phyloP scores from a whole-genome alignment of 2,113 vertebrate species.

The Elachura formosa region DNA sequence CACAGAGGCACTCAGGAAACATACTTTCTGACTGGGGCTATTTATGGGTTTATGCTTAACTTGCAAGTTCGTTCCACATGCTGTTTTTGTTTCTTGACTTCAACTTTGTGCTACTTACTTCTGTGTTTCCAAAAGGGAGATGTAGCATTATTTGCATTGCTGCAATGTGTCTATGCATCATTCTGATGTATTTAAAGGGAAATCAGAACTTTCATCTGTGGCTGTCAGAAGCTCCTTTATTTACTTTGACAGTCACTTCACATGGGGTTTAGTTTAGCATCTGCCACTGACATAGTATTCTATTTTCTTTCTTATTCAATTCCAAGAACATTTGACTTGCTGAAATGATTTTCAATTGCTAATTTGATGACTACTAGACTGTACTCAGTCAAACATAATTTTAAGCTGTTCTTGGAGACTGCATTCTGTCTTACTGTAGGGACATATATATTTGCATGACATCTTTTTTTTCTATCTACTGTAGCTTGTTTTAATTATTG shows the following conservation, averaged over 20 bases:
- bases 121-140: neutral
- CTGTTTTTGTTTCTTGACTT: neutral
- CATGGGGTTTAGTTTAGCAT: neutral
- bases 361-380: neutral
- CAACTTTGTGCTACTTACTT: neutral
- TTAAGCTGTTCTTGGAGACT: neutral
- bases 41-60: neutral
- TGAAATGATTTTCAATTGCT: neutral
- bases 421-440: neutral
- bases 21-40: neutral
- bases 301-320: neutral
- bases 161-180: neutral
- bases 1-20: neutral
- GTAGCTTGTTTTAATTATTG: neutral
- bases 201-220: neutral
- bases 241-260: neutral
- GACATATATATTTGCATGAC: neutral
- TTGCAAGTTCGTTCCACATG: neutral
- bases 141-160: neutral
- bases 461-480: neutral
- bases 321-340: neutral
- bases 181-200: neutral
- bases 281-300: neutral
- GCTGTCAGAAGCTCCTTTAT: neutral
- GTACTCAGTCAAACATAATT: neutral